Percentiles rank a stretch among this genome's conserved stretches.
These are phyloP conservation scores for Diachrysia chrysitis DNA, from an alignment of 2,888 invertebrate genomes.

Conservation along the genomic window DNA sequence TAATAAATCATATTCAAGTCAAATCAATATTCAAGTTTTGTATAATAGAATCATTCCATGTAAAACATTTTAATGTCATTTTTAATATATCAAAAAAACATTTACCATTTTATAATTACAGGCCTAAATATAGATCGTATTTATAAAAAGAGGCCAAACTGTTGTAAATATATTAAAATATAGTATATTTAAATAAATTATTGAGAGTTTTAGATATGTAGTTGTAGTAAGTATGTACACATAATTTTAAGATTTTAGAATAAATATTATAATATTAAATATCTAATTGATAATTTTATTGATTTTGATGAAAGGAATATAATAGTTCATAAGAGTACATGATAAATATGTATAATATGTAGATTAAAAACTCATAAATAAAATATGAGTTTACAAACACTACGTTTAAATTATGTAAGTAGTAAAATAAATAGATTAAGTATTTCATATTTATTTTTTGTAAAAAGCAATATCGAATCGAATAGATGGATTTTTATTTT, in stretches of 20 bases:
- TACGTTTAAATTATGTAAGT: neutral
- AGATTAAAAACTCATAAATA: neutral
- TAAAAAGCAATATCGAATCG: neutral
- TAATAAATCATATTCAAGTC: neutral
- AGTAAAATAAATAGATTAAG: slow-evolving; percentile 15
- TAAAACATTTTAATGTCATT: slow-evolving; percentile 47
- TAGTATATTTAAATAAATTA: slow-evolving; percentile 39
- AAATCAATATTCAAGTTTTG: slow-evolving; percentile 16
- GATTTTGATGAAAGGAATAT: slow-evolving; percentile 18
- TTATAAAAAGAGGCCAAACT: slow-evolving; percentile 62
- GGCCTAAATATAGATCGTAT: slow-evolving; percentile 60
- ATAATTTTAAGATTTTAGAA: slow-evolving; percentile 18
- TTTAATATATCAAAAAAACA: slow-evolving; percentile 28
- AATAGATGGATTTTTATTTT: slow-evolving; percentile 6
- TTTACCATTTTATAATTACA: slow-evolving; percentile 45
- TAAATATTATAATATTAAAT: neutral
- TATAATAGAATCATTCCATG: slow-evolving; percentile 59
- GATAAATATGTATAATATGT: neutral
- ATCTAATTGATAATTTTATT: slow-evolving; percentile 37
- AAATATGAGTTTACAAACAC: neutral
- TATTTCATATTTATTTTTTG: slow-evolving; percentile 19
- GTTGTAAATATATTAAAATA: slow-evolving; percentile 58
- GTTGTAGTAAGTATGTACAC: slow-evolving; percentile 22
- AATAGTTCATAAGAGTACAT: neutral
- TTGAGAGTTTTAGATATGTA: slow-evolving; percentile 33